Evolutionary conservation across 2,797 vertebrate species (phyloP).

Genomic region (Falco columbarius): DNA sequence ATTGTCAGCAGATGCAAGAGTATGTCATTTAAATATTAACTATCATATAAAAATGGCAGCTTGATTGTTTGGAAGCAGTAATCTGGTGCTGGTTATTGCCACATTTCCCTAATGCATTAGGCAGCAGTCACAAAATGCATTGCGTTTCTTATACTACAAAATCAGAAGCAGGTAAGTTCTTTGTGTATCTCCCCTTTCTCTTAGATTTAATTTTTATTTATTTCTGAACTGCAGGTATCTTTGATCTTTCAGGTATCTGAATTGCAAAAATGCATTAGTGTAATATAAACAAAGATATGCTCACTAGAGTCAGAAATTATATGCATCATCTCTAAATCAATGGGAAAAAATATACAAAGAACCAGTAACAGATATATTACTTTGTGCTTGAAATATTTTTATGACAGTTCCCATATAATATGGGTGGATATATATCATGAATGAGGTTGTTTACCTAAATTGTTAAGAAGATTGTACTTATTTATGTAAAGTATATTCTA

Average conservation of each 20-base stretch:
- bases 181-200: constrained; percentile 62
- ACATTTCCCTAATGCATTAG: constrained; percentile 75
- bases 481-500: constrained; percentile 38
- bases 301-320: constrained; percentile 61
- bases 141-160: constrained; percentile 35
- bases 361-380: constrained; percentile 23
- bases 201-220: constrained; percentile 64
- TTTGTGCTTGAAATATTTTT: constrained; percentile 50
- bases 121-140: constrained; percentile 57
- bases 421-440: background rate
- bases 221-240: constrained; percentile 40
- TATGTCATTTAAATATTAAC: constrained; percentile 94
- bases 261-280: constrained; percentile 52
- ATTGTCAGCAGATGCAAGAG: constrained; percentile 87
- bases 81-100: constrained; percentile 78
- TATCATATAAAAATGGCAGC: constrained; percentile 94
- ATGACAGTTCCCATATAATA: constrained; percentile 19
- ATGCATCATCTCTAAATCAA: constrained; percentile 56
- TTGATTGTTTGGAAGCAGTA: constrained; percentile 89
- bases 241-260: constrained; percentile 10
- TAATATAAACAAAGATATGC: constrained; percentile 50
- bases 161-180: constrained; percentile 31
- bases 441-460: constrained; percentile 14
- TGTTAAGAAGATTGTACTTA: constrained; percentile 21
- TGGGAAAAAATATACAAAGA: constrained; percentile 35